A percentile compares a stretch with the other conserved stretches of the same genome.
These are phyloP conservation scores for Melanchra persicariae DNA, from an alignment of 2,888 invertebrate genomes.

Conservation along the genomic window DNA sequence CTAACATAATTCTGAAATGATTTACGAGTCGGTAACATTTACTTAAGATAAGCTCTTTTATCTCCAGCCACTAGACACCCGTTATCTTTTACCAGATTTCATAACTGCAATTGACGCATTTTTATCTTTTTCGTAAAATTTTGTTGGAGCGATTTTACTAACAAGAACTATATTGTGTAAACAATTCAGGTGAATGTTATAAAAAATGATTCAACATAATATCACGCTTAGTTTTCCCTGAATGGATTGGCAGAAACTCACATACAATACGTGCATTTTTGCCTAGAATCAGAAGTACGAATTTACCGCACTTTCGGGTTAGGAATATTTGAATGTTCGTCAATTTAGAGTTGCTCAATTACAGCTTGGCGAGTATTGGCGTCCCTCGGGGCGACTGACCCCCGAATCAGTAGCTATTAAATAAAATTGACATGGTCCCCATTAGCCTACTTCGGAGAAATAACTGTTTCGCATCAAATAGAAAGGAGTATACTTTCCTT, in stretches of 20 bases:
- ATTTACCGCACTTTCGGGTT: too few species aligned
- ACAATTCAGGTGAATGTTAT: not conserved
- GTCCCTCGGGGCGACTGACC: too few species aligned
- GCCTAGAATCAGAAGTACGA: not conserved
- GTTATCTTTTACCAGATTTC: conserved; percentile 33
- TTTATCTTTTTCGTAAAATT: conserved; percentile 6
- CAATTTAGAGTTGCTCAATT: too few species aligned
- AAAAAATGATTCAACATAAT: not conserved
- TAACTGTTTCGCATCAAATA: not conserved
- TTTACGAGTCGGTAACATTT: conserved; percentile 25
- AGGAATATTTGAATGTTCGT: too few species aligned
- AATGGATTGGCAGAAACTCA: too few species aligned
- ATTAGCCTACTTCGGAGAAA: not conserved
- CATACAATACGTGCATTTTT: too few species aligned
- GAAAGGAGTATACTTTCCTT: too few species aligned
- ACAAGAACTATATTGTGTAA: not conserved
- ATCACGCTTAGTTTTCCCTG: not conserved
- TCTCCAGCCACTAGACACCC: conserved; percentile 14
- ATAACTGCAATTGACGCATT: conserved; percentile 6
- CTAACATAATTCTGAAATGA: not conserved
- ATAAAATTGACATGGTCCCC: not conserved
- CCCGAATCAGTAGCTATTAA: too few species aligned
- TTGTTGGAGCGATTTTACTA: not conserved
- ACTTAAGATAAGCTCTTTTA: conserved; percentile 32
- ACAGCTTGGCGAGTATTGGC: too few species aligned